These are phyloP conservation scores for Gymnorhina tibicen DNA, from an alignment of 2,113 vertebrate species.

Conservation along the genomic window DNA sequence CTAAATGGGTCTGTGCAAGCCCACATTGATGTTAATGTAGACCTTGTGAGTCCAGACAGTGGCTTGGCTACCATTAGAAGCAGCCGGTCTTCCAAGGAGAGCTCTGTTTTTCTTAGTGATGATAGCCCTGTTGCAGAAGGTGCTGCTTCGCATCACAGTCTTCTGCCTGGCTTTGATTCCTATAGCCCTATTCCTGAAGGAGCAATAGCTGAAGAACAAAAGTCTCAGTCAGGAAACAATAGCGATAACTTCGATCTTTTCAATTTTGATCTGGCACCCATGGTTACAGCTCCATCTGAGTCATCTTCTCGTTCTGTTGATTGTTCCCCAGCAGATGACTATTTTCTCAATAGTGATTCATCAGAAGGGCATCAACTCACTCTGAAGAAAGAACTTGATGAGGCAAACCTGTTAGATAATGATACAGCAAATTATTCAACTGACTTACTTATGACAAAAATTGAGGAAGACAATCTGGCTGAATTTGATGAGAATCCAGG, in stretches of 20 bases:
- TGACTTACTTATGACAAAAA: constrained; percentile 38
- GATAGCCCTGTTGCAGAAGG: constrained; percentile 88
- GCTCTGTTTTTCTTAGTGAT: constrained; percentile 93
- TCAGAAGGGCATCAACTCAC: constrained; percentile 67
- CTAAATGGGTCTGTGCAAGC: constrained; percentile 72
- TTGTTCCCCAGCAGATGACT: constrained; percentile 74
- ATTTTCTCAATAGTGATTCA: constrained; percentile 73
- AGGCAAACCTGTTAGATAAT: constrained; percentile 40
- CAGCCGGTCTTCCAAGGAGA: constrained; percentile 92
- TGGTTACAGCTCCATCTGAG: constrained; percentile 67
- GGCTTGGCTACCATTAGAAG: constrained; percentile 92
- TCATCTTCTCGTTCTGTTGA: constrained; percentile 71
- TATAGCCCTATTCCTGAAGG: constrained; percentile 80
- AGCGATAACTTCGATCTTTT: constrained; percentile 82
- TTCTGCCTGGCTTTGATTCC: constrained; percentile 81
- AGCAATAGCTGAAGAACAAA: constrained; percentile 79
- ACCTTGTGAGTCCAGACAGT: constrained; percentile 91
- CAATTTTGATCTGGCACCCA: constrained; percentile 79
- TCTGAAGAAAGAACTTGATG: constrained; percentile 52
- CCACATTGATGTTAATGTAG: constrained; percentile 78
- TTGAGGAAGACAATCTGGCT: constrained; percentile 71
- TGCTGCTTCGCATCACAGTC: constrained; percentile 76
- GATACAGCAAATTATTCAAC: constrained; percentile 72
- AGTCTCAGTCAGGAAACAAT: constrained; percentile 64
- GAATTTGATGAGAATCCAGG: constrained; percentile 74